Base-by-base conservation (phyloP, 2,113 vertebrate genomes). In the Eurypyga helias region DNA sequence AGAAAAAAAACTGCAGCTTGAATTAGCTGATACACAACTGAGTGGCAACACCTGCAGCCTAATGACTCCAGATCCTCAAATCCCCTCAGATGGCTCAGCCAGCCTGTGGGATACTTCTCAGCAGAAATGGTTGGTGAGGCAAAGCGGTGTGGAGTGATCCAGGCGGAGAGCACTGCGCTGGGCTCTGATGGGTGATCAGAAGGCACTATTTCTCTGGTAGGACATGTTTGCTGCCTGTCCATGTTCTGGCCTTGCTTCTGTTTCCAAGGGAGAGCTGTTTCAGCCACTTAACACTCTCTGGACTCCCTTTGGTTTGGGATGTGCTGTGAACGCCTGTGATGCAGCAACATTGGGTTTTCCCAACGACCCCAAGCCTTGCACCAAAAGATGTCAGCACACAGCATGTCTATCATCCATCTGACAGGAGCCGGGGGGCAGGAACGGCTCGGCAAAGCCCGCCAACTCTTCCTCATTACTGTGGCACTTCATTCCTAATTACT, bases 11-110 rank as follows among this genome's bases (percentile, higher is more conserved):
- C 65, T 51, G 66, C 79, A 81, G 79, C 72, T 72, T 41, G 58
- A 90, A 90, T 93, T 95, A 85, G 84, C 83, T 85, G 91, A 46
- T 75, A 88, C 41, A 43, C 73, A 67, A 88, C n/a, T 3, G 0
- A 94, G 85, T 46, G 79, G 87, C 67, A 97, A 89, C 55, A 89
- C 87, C 78, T 96, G 41, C 72, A 95, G 79, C 66, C 78, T 94
- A 70, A 78, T 73, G 92, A 83, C 75, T 94, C 78, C 81, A 55
- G 86, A 54, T 46, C 72, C 62, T 57, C 75, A 57, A 2, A 65
- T 70, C 58, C 55, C 87, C 78, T 70, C 57, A 36, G 72, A 64
- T 25, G 77, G 62, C 43, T 70, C 61, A 29, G 79, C 10, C 2
- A 17, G 11, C 34, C 83, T 77, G 38, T 38, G 31, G 83, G 57